A percentile compares a stretch with the other conserved stretches of the same genome.
Evolutionary conservation across 1,140 invertebrate species (phyloP).

Genomic region (Drosophila nannoptera): DNA sequence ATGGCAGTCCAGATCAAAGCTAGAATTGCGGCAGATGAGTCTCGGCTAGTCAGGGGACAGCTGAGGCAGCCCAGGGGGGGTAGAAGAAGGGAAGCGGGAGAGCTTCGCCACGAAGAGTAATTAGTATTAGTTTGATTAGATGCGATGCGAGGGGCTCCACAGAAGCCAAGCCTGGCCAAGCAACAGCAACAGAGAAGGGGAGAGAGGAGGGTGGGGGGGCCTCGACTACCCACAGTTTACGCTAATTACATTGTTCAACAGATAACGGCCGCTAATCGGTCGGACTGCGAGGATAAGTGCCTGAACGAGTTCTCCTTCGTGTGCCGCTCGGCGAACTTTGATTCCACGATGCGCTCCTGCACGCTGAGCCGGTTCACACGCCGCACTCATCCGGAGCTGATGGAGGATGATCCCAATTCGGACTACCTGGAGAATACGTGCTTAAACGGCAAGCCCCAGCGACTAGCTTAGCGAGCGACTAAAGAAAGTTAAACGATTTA

Average conservation of each 20-base stretch:
- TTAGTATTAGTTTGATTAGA: no score
- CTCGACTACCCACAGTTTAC: not conserved
- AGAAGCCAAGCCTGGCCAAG: no score
- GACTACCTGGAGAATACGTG: slow-evolving; percentile 96
- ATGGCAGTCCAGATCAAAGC: no score
- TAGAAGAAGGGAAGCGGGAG: no score
- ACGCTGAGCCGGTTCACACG: slow-evolving; percentile 89
- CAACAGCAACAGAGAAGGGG: no score
- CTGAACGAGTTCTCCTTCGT: slow-evolving; percentile 92
- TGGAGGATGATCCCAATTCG: slow-evolving; percentile 90
- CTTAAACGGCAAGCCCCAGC: slow-evolving; percentile 85
- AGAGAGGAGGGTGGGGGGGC: no score
- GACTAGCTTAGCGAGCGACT: not conserved
- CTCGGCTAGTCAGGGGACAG: no score
- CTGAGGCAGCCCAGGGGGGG: no score
- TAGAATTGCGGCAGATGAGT: no score
- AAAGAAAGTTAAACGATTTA: not conserved
- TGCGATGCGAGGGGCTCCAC: no score
- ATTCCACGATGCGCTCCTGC: slow-evolving; percentile 87
- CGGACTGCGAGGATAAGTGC: slow-evolving; percentile 94
- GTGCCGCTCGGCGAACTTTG: slow-evolving; percentile 91
- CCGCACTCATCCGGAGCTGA: slow-evolving; percentile 89
- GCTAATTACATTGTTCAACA: slow-evolving; percentile 19
- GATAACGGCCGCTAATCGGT: slow-evolving; percentile 88
- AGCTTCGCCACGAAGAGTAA: no score